phyloP scores from a whole-genome alignment of 1,140 invertebrate genomes.

The Drosophila serrata region DNA sequence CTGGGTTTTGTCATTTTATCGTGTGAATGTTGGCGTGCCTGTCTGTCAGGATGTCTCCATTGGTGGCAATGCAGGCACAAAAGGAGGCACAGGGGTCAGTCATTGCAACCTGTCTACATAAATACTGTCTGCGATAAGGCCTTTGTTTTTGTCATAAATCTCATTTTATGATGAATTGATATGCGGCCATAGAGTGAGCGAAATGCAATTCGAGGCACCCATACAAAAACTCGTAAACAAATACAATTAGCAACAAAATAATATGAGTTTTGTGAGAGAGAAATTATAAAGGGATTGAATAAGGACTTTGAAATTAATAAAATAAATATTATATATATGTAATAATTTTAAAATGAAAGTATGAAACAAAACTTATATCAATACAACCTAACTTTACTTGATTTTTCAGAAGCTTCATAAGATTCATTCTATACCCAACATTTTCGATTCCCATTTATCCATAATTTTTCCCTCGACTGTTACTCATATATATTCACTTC shows the following conservation, averaged over 20 bases:
- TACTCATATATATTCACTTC: neutral
- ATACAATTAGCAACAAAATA: slow-evolving; percentile 45
- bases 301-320: no score
- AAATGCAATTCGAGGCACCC: slow-evolving; percentile 43
- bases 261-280: neutral
- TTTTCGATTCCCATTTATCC: neutral
- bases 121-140: slow-evolving; percentile 85
- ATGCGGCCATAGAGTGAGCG: slow-evolving; percentile 41
- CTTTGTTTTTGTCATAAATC: slow-evolving; percentile 85
- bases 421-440: no score
- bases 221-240: slow-evolving; percentile 29
- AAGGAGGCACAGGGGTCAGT: neutral
- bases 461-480: slow-evolving; percentile 8
- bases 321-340: neutral
- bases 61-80: no score
- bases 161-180: slow-evolving; percentile 85
- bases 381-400: no score
- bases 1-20: slow-evolving; percentile 63
- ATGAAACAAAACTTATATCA: neutral
- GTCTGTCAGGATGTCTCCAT: slow-evolving; percentile 54
- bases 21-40: slow-evolving; percentile 64
- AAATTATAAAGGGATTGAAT: neutral
- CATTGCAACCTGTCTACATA: slow-evolving; percentile 82
- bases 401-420: no score
- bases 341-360: neutral